Conservation (phyloP, 2,113 vertebrate genomes). For the Elachura formosa region DNA sequence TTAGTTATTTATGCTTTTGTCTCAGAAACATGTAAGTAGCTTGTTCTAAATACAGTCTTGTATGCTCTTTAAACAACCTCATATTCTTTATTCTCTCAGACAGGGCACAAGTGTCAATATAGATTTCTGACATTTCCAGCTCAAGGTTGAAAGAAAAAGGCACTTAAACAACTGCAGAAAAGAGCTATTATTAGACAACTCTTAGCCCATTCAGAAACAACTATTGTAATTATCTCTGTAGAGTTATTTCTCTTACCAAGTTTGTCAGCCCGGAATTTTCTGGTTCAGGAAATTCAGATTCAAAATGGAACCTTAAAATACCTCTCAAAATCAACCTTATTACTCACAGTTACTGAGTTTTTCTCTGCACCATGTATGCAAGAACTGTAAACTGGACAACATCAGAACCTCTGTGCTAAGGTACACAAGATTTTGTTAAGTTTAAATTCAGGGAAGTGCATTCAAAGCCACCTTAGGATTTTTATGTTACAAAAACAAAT, state of each 20-base stretch:
- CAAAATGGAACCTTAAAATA: background rate
- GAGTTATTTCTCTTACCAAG: background rate
- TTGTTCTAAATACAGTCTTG: background rate
- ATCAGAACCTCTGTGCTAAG: background rate
- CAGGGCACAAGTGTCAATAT: background rate
- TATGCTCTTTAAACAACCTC: background rate
- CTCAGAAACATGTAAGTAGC: background rate
- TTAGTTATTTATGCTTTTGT: background rate
- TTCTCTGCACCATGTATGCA: accelerated
- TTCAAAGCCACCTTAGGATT: background rate
- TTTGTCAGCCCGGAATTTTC: background rate
- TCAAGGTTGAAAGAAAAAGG: background rate
- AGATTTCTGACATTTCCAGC: background rate
- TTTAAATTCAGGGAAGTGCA: background rate
- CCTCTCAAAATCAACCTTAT: background rate
- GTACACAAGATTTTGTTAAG: background rate
- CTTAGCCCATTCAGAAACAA: background rate
- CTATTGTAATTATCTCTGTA: background rate
- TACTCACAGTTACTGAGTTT: background rate
- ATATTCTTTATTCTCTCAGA: background rate
- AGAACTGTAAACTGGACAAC: background rate
- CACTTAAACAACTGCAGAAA: background rate
- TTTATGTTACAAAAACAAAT: background rate
- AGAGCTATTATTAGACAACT: background rate
- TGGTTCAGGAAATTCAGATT: background rate